Evolutionary conservation across 2,888 invertebrate genomes (phyloP), one percentile per base, ranked within the genome.

Genomic region (Gonocerus acuteangulatus): DNA sequence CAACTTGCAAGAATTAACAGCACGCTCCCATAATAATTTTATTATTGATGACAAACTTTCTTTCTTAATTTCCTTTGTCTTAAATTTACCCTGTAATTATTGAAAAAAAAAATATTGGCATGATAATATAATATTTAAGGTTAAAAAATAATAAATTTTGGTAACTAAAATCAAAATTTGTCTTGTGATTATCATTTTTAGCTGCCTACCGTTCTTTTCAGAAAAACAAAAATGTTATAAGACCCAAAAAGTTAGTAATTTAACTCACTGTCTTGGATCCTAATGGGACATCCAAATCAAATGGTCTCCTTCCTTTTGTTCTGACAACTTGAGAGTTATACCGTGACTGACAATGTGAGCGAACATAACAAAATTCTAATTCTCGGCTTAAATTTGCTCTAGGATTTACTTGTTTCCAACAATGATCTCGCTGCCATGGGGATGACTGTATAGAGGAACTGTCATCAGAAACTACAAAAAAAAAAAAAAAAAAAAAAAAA

Each of bases 371-470:
- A 73, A 89, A 81, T 72, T 82, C 81, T 77, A 88, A 78, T 77
- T 86, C 85, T 72, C 82, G 83, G 72, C 86, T 85, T 67, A 84
- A 78, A 73, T 85, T 83, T 68, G 82, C 82, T 70, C 84, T 82
- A 62, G 90, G 90, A 68, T 82, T 79, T 67, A 83, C 78, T 75
- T 90, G 90, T 75, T 90, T 90, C 89, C 90, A 91, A 73, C 87
- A 86, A 77, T 89, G 89, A 76, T 91, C 90, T 70, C 90, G 82
- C 76, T 89, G 88, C 88, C 90, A 90, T 65, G 90, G 91, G 71
- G 90, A 91, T 69, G 90, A 90, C 75, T 90, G 89, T 73, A 91
- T 82, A 68, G 90, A 91, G 72, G 88, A 89, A 77, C 89, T 91
- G 76, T 91, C 91, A 79, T 91, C 91, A 71, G 90, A 89, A 76